Conservation (phyloP, 1,140 invertebrate species). For the Chironomus tepperi region DNA sequence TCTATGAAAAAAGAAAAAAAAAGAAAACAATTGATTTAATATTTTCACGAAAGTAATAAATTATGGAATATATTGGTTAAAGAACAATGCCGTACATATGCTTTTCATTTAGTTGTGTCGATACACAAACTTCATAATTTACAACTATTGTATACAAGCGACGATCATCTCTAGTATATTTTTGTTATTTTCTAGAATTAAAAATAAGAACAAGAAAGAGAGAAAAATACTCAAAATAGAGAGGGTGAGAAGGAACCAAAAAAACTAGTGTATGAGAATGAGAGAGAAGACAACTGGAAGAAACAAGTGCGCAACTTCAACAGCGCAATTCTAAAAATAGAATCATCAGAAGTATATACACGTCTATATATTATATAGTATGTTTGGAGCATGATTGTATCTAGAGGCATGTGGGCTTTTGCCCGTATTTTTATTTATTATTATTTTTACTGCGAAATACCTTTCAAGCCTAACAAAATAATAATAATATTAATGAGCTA, state of each 20-base stretch:
- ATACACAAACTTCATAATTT: no score
- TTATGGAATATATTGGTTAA: no score
- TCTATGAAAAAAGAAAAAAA: no score
- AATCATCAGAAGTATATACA: not conserved
- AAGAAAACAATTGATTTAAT: no score
- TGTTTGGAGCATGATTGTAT: constrained; percentile 16
- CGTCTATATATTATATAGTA: not conserved
- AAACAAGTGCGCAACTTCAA: constrained; percentile 22
- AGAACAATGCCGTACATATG: no score
- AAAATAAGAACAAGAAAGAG: no score
- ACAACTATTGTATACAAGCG: no score
- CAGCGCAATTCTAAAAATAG: constrained; percentile 23
- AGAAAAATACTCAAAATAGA: not conserved
- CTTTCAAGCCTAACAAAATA: not conserved
- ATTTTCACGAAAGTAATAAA: no score
- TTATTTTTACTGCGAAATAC: not conserved
- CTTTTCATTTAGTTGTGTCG: no score
- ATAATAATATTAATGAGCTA: not conserved
- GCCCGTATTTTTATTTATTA: not conserved
- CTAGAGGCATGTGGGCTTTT: constrained; percentile 1
- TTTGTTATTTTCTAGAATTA: no score
- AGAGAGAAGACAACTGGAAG: not conserved
- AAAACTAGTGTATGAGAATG: not conserved
- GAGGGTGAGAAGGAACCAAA: not conserved
- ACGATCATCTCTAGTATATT: no score